phyloP scores from a whole-genome alignment of 1,140 invertebrate genomes.

The Drosophila kikkawai region DNA sequence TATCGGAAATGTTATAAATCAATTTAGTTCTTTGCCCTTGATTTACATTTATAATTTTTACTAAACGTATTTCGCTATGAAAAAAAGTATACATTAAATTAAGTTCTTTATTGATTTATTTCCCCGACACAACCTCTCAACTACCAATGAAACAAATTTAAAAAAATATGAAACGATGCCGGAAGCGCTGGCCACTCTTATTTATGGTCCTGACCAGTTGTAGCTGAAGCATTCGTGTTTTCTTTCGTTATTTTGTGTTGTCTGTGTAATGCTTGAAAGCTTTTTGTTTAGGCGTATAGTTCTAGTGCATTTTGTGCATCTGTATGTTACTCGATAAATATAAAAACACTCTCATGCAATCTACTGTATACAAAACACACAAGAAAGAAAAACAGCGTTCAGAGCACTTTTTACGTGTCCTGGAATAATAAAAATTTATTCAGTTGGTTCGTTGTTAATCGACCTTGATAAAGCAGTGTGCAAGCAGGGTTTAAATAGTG shows the following conservation, averaged over 20 bases:
- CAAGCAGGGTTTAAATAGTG: not conserved
- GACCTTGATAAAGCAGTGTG: not conserved
- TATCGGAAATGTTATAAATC: conserved; percentile 50
- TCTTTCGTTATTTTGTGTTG: conserved; percentile 35
- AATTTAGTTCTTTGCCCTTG: conserved; percentile 40
- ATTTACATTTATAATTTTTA: conserved; percentile 45
- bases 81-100: conserved; percentile 39
- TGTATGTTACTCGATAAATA: conserved; percentile 38
- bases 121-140: conserved; percentile 44
- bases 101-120: conserved; percentile 44
- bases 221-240: conserved; percentile 37
- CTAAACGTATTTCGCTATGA: conserved; percentile 32
- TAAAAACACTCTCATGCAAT: conserved; percentile 30
- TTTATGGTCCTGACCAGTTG: conserved; percentile 50
- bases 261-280: conserved; percentile 57
- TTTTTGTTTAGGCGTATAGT: conserved; percentile 50
- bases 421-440: not conserved
- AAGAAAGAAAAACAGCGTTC: not conserved
- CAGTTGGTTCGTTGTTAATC: not conserved
- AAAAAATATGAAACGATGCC: conserved; percentile 17
- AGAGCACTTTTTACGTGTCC: not conserved
- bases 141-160: conserved; percentile 19
- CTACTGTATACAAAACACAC: conserved; percentile 11
- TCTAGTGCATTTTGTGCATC: conserved; percentile 67
- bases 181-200: conserved; percentile 48